Base-by-base conservation (phyloP, 2,113 vertebrate species). In the Microcebus jonahi region DNA sequence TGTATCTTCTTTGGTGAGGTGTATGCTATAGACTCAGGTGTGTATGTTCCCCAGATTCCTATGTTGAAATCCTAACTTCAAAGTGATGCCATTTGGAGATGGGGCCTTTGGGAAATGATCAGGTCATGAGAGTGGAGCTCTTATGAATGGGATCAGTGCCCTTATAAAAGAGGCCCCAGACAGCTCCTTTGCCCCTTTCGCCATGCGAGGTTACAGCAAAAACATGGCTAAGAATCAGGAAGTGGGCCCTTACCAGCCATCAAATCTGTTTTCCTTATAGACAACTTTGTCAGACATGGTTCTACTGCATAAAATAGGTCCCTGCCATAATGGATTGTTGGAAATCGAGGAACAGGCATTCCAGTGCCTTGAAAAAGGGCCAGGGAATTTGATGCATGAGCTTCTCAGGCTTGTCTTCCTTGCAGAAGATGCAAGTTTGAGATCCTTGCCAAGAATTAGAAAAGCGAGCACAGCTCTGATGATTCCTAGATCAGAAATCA, bases 361-460 rank as follows among this genome's bases (percentile, higher is more conserved):
- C 42, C 13, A 77, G n/a, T n/a, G 25, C 45, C 70, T 79, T 84
- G 55, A 25, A 92, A 23, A 87, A 96, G n/a, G n/a, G 21, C 20
- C n/a, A 73, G 27, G 20, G 39, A 71, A 86, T 88, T n/a, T 36
- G 67, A 65, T 57, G 25, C 88, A 36, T 77, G n/a, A 80, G 68
- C n/a, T 96, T 91, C 21, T 91, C 23, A 63, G 73, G 59, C 79
- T 93, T 50, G 48, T 50, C 63, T 89, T 89, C 57, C 36, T 83
- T 70, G 4, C 2, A 67, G 50, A 92, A 84, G 36, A 73, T 83
- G 36, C 42, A 75, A 80, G 79, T 55, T 83, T 42, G 42, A 95
- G 55, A 89, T 95, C 29, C 25, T 93, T 93, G 34, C 57, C 29
- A 59, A 92, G 36, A 95, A 82, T 92, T 91, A 95, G 88, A 48